phyloP scores from a whole-genome alignment of 1,140 invertebrate genomes.

The Eriocheir sinensis region DNA sequence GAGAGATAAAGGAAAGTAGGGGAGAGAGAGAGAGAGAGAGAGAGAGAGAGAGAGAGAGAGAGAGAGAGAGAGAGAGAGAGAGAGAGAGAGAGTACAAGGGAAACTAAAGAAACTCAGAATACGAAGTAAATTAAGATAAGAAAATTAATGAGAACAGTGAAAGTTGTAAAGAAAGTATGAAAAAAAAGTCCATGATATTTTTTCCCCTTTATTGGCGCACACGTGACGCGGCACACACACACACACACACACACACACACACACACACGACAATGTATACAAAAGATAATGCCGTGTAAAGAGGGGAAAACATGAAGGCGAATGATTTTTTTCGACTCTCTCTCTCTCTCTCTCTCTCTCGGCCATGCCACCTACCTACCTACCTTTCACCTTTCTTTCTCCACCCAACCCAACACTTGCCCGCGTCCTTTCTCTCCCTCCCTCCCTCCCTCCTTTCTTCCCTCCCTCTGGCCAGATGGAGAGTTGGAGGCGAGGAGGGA shows the following conservation, averaged over 20 bases:
- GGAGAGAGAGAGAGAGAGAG: constrained; percentile 33
- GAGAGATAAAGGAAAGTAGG: background rate
- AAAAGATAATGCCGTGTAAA: constrained; percentile 8
- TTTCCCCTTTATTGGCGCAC: background rate
- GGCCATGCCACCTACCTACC: background rate
- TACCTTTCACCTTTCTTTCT: constrained; percentile 25
- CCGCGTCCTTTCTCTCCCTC: constrained; percentile 19
- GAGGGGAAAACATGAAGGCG: background rate
- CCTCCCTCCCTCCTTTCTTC: background rate
- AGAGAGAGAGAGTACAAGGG: too few relatives aligned
- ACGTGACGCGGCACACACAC: background rate
- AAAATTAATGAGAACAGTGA: background rate
- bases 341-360: background rate
- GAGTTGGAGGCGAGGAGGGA: background rate
- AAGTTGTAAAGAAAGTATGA: too few relatives aligned
- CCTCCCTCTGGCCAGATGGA: background rate
- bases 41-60: constrained; percentile 50
- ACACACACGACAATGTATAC: constrained; percentile 20
- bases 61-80: background rate
- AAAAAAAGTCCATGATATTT: background rate
- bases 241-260: constrained; percentile 22
- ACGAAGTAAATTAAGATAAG: background rate
- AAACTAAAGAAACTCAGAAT: too few relatives aligned
- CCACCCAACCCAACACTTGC: background rate
- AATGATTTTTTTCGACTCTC: background rate